These are phyloP conservation scores for Meteorus colon DNA, from an alignment of 2,888 invertebrate genomes.

Conservation along the genomic window DNA sequence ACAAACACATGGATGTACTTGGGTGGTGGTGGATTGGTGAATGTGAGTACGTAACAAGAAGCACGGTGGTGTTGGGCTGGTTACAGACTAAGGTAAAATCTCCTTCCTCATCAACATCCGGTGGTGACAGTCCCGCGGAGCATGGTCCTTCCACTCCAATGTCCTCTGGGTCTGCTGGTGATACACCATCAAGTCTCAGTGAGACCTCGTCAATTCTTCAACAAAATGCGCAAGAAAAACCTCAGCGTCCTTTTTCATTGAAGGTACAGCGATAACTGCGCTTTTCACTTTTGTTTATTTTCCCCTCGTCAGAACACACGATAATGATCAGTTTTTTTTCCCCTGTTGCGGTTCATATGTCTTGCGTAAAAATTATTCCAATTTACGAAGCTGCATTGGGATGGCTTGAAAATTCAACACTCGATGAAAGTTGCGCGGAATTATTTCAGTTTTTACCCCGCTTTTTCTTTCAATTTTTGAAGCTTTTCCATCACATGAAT, in stretches of 20 bases:
- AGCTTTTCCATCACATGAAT: background rate
- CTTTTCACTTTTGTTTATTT: constrained; percentile 1
- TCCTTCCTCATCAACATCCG: constrained; percentile 72
- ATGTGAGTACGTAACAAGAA: constrained; percentile 68
- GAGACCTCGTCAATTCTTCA: constrained; percentile 65
- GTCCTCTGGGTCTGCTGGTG: constrained; percentile 68
- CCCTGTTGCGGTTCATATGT: background rate
- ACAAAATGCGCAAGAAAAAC: constrained; percentile 73
- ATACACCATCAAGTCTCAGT: constrained; percentile 64
- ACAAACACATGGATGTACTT: constrained; percentile 41
- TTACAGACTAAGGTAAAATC: constrained; percentile 74
- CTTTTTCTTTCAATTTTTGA: background rate
- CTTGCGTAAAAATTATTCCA: constrained; percentile 3
- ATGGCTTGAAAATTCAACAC: constrained; percentile 22
- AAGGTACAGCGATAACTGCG: constrained; percentile 73
- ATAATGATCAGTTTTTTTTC: constrained; percentile 28
- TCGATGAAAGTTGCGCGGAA: background rate
- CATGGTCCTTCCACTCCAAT: constrained; percentile 67
- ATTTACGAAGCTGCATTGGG: constrained; percentile 19
- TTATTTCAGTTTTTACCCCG: background rate
- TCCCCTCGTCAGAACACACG: background rate
- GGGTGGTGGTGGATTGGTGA: constrained; percentile 59
- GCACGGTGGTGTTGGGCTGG: constrained; percentile 68
- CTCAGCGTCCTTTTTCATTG: constrained; percentile 77
- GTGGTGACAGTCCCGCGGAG: constrained; percentile 72